Conservation (phyloP, 2,113 vertebrate genomes). For the Anguilla japonica region DNA sequence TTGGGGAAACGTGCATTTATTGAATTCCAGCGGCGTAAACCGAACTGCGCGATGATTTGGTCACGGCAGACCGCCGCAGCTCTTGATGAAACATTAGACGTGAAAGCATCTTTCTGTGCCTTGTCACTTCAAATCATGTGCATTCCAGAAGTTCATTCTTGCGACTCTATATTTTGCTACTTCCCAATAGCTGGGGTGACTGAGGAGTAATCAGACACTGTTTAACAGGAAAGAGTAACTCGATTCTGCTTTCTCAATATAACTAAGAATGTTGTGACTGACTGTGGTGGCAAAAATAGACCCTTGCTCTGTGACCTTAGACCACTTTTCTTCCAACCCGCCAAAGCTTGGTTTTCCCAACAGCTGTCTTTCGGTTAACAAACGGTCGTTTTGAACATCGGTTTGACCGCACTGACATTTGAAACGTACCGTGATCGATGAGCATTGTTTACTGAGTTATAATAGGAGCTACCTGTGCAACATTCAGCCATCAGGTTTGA, state of each 20-base stretch:
- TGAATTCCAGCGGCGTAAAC: not conserved
- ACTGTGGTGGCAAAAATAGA: slow-evolving; percentile 46
- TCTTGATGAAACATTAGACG: not conserved
- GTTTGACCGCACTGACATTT: not conserved
- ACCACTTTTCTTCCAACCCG: slow-evolving; percentile 1
- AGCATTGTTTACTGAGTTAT: not conserved
- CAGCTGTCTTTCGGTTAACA: not conserved
- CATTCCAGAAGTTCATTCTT: not conserved
- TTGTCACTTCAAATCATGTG: not conserved
- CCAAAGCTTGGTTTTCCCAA: not conserved
- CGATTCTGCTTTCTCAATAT: slow-evolving; percentile 32
- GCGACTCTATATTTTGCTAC: not conserved
- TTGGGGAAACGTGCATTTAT: not conserved
- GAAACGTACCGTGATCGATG: not conserved
- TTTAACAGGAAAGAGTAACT: not conserved
- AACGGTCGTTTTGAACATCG: not conserved
- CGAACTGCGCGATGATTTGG: not conserved
- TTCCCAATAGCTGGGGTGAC: not conserved
- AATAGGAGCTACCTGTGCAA: not conserved
- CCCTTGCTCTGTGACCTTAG: slow-evolving; percentile 47
- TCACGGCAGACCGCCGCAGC: not conserved
- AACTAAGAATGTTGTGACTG: slow-evolving; percentile 33
- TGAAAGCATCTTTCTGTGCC: not conserved
- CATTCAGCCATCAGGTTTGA: not conserved
- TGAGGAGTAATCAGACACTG: not conserved